A percentile compares a stretch with the other conserved stretches of the same genome.
Evolutionary conservation across 2,888 invertebrate species (phyloP).

Genomic region (Diarsia brunnea): DNA sequence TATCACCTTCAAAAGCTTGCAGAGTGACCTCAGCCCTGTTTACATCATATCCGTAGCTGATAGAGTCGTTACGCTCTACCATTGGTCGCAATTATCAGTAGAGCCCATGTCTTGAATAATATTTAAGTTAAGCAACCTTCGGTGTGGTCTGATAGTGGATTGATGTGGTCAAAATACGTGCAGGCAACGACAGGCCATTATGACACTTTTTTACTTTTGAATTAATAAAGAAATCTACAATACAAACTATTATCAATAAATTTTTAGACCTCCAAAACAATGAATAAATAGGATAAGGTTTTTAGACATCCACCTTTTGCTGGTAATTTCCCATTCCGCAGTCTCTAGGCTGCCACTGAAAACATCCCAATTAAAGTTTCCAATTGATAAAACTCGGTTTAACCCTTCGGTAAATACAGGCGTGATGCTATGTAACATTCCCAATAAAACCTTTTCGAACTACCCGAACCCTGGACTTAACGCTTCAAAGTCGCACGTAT

Average conservation of each 20-base stretch:
- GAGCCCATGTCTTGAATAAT: slow-evolving; percentile 54
- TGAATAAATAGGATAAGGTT: neutral
- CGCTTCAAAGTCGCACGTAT: no score
- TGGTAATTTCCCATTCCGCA: neutral
- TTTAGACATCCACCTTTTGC: neutral
- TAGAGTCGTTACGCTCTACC: slow-evolving; percentile 47
- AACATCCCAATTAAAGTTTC: no score
- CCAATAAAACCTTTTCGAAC: no score
- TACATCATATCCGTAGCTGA: slow-evolving; percentile 63
- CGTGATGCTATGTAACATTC: no score
- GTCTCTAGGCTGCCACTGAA: neutral
- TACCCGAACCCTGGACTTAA: neutral
- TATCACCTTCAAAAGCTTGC: slow-evolving; percentile 51
- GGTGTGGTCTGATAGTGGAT: slow-evolving; percentile 11
- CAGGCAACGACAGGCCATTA: neutral
- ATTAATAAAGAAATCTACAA: neutral
- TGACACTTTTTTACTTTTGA: neutral
- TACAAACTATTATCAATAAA: neutral
- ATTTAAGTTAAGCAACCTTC: slow-evolving; percentile 47
- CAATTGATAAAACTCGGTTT: no score
- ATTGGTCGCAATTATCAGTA: slow-evolving; percentile 58
- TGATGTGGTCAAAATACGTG: slow-evolving; percentile 43
- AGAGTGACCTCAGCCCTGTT: slow-evolving; percentile 52
- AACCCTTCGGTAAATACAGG: no score
- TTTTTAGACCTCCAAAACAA: no score